Evolutionary conservation across 2,797 vertebrate species (phyloP).

Genomic region (Miichthys miiuy): DNA sequence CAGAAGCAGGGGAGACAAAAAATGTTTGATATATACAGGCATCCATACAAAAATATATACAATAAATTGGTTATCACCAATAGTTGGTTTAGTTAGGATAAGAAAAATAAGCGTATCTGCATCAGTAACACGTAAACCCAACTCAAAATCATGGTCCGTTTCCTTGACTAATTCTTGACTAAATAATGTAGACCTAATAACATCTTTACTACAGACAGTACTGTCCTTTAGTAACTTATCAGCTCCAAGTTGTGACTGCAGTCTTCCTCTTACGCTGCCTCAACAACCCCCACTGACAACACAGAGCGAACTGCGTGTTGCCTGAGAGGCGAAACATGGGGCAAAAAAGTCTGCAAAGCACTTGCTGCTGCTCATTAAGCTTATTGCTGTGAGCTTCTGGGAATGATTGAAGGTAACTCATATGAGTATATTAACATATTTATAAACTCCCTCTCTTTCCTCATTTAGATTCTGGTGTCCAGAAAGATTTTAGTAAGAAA

Average conservation of each 20-base stretch:
- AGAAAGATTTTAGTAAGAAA: neutral
- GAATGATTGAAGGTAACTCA: neutral
- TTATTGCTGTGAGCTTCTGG: neutral
- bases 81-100: too few species aligned
- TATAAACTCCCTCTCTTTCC: neutral
- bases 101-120: too few species aligned
- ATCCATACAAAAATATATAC: neutral
- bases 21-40: neutral
- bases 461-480: neutral
- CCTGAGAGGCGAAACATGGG: neutral
- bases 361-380: neutral
- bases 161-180: neutral
- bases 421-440: slow-evolving; percentile 3
- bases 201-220: neutral
- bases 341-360: neutral
- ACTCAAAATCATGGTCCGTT: neutral
- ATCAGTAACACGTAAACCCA: neutral
- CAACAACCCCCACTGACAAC: neutral
- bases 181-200: neutral
- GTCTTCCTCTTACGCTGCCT: neutral
- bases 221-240: neutral
- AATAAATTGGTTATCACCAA: neutral
- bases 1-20: neutral
- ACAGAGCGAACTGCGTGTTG: neutral
- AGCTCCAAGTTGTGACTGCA: neutral